Evolutionary conservation across 2,888 invertebrate species (phyloP).

Genomic region (Athripsodes cinereus): DNA sequence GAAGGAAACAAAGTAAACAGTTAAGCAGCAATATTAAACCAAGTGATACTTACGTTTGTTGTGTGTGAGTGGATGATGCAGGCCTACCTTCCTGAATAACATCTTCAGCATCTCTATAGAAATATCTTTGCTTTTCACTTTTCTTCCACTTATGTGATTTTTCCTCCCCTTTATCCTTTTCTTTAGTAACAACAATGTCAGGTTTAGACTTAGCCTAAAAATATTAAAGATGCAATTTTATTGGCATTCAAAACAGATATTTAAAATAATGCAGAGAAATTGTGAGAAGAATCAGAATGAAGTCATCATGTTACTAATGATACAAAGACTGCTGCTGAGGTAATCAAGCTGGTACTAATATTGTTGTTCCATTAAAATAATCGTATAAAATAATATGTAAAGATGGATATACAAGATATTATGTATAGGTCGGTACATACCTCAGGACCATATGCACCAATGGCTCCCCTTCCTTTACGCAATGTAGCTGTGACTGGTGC

Average conservation of each 20-base stretch:
- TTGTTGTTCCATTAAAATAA: too few species aligned
- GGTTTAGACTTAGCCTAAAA: not conserved
- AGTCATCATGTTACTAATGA: not conserved
- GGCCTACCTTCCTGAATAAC: slow-evolving; percentile 83
- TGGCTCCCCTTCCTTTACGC: slow-evolving; percentile 90
- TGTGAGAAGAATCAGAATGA: not conserved
- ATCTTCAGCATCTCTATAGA: slow-evolving; percentile 80
- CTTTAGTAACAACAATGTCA: slow-evolving; percentile 33
- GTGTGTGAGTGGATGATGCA: slow-evolving; percentile 41
- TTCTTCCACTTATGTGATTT: slow-evolving; percentile 70
- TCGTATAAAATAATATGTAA: too few species aligned
- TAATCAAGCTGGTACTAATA: too few species aligned
- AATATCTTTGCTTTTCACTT: slow-evolving; percentile 67
- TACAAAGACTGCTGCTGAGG: too few species aligned
- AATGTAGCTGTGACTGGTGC: slow-evolving; percentile 92
- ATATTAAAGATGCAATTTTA: too few species aligned
- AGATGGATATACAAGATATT: too few species aligned
- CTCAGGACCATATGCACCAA: slow-evolving; percentile 87
- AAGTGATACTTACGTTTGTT: slow-evolving; percentile 21
- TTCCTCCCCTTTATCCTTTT: slow-evolving; percentile 52
- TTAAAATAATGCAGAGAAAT: not conserved
- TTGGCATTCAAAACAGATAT: not conserved
- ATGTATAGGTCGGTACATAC: too few species aligned
- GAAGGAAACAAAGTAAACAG: too few species aligned
- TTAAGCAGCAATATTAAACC: too few species aligned